phyloP scores from a whole-genome alignment of 2,888 invertebrate genomes.

The Aethes cnicana region DNA sequence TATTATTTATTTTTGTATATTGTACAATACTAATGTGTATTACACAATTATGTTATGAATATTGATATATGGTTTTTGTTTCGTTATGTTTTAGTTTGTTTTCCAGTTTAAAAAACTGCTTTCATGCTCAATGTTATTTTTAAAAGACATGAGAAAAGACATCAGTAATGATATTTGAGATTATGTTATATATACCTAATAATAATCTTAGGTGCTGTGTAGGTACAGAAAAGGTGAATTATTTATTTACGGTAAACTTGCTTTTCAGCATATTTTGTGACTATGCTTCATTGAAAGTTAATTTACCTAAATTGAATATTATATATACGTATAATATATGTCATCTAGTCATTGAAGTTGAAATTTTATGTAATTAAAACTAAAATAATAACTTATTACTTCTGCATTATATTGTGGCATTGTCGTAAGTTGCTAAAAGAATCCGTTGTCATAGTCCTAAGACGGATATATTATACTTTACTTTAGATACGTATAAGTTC shows the following conservation, averaged over 20 bases:
- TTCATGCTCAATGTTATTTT: slow-evolving; percentile 1
- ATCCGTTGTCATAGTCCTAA: too few species aligned
- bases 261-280: background rate
- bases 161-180: background rate
- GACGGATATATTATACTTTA: too few species aligned
- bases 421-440: background rate
- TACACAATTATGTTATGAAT: background rate
- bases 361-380: background rate
- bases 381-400: background rate
- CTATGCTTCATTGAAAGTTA: too few species aligned
- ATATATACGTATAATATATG: too few species aligned
- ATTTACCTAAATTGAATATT: too few species aligned
- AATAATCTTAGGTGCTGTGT: too few species aligned
- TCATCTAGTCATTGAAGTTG: slow-evolving; percentile 20
- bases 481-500: too few species aligned
- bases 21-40: slow-evolving; percentile 8
- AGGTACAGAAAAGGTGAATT: too few species aligned
- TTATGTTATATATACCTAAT: slow-evolving; percentile 6
- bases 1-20: slow-evolving; percentile 18
- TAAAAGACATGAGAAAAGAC: slow-evolving; percentile 19
- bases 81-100: slow-evolving; percentile 4
- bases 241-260: too few species aligned
- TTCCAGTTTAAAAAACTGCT: background rate
- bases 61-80: slow-evolving; percentile 11
- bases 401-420: background rate